Conservation (phyloP, 1,140 invertebrate genomes). For the Drosophila arawakana region DNA sequence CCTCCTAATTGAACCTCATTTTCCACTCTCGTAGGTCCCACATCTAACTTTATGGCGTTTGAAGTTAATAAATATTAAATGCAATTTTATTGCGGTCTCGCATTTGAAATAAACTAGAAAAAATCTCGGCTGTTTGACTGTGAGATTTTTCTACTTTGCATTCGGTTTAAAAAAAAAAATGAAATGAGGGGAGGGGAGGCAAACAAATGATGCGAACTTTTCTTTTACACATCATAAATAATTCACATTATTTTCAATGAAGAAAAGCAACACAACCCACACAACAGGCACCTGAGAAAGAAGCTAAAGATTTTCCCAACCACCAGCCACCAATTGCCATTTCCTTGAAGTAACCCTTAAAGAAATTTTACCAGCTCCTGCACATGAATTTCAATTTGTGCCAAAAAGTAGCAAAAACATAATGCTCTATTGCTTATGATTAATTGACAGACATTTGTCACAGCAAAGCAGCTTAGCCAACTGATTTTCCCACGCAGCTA, state of each 20-base stretch:
- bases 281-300: slow-evolving; percentile 26
- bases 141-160: slow-evolving; percentile 12
- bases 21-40: neutral
- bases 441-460: slow-evolving; percentile 41
- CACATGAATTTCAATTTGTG: slow-evolving; percentile 33
- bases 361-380: neutral
- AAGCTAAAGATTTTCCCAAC: neutral
- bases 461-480: slow-evolving; percentile 1
- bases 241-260: slow-evolving; percentile 71
- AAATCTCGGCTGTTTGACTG: neutral
- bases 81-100: slow-evolving; percentile 71
- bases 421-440: slow-evolving; percentile 16
- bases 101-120: slow-evolving; percentile 22
- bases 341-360: slow-evolving; percentile 11
- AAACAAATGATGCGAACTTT: slow-evolving; percentile 55
- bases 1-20: neutral
- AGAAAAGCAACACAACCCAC: slow-evolving; percentile 1
- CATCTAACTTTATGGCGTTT: neutral
- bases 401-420: slow-evolving; percentile 1
- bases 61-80: slow-evolving; percentile 76
- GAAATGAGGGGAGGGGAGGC: neutral
- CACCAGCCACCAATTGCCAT: neutral
- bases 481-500: neutral
- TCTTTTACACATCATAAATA: slow-evolving; percentile 61
- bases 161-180: neutral